Conservation (phyloP, 2,113 vertebrate species). For the Camelus dromedarius region DNA sequence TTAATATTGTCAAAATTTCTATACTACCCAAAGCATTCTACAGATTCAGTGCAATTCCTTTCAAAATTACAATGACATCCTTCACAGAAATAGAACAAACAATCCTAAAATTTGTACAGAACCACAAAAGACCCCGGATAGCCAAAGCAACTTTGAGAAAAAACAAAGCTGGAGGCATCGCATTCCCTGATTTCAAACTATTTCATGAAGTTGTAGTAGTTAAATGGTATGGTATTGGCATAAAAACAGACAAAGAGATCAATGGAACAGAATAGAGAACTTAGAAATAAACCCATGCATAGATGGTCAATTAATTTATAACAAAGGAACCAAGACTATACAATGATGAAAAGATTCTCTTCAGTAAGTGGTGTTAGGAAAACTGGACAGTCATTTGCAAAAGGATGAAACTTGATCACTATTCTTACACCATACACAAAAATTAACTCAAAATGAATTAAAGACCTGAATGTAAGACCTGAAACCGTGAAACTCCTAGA, state of each 20-base stretch:
- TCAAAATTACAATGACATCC: neutral
- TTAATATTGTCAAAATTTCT: neutral
- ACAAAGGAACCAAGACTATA: neutral
- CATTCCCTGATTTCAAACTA: neutral
- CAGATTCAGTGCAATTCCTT: neutral
- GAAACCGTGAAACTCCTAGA: neutral
- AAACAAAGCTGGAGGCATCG: neutral
- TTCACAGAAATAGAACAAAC: neutral
- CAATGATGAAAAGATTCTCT: neutral
- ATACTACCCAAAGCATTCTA: neutral
- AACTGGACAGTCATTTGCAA: neutral
- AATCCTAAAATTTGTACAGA: neutral
- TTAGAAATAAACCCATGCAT: neutral
- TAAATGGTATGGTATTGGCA: neutral
- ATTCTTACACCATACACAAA: neutral
- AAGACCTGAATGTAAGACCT: neutral
- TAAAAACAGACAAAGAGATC: neutral
- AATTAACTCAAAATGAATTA: too few species aligned
- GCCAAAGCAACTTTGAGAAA: neutral
- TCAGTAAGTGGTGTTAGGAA: neutral
- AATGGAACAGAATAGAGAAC: neutral
- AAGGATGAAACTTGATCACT: neutral
- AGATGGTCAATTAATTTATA: neutral
- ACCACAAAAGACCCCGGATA: neutral
- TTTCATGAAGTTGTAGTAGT: neutral